Conservation (phyloP, 2,113 vertebrate species). For the Micromys minutus region DNA sequence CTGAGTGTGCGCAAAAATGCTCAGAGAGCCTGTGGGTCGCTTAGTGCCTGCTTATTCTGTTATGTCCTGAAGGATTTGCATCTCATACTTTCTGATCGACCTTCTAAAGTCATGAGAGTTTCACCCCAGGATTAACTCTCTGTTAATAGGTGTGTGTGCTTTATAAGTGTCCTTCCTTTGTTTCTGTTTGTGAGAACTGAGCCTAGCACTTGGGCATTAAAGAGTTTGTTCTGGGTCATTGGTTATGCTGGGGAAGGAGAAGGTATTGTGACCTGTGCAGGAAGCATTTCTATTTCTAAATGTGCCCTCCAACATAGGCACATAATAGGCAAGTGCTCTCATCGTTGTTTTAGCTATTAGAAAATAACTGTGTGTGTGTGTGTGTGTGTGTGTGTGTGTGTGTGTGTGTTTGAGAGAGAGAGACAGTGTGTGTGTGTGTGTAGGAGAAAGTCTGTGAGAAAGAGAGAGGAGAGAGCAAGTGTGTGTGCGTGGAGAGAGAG, state of each 20-base stretch:
- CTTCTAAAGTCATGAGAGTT: not conserved
- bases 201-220: not conserved
- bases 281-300: not conserved
- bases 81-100: not conserved
- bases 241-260: not conserved
- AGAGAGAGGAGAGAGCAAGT: too few species aligned
- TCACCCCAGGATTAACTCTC: not conserved
- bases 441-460: too few species aligned
- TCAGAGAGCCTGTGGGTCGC: not conserved
- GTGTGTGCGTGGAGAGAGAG: too few species aligned
- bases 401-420: too few species aligned
- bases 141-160: not conserved
- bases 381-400: too few species aligned
- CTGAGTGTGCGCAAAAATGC: not conserved
- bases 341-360: not conserved
- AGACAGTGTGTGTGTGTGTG: too few species aligned
- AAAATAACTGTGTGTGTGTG: not conserved
- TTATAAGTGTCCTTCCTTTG: not conserved
- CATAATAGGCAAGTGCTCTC: not conserved
- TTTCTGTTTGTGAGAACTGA: slow-evolving; percentile 7
- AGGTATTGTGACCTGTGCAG: not conserved
- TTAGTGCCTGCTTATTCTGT: not conserved
- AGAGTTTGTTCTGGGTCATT: not conserved
- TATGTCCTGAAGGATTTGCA: not conserved
- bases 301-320: not conserved